Percentiles rank a stretch among this genome's conserved stretches.
phyloP scores from a whole-genome alignment of 2,888 invertebrate genomes.

The Drosophila infuscata region DNA sequence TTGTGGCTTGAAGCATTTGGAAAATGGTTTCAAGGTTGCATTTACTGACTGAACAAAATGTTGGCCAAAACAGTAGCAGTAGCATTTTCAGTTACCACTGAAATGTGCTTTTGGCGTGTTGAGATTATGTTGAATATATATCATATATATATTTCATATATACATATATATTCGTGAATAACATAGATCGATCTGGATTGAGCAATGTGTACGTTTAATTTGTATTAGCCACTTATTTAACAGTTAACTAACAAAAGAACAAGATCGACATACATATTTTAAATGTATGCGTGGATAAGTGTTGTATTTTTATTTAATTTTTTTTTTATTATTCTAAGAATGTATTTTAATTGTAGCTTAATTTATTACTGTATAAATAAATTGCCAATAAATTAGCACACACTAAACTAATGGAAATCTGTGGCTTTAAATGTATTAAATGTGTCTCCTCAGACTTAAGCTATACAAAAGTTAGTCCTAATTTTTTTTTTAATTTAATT shows the following conservation, averaged over 20 bases:
- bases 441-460: constrained; percentile 44
- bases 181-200: constrained; percentile 23
- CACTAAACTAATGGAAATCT: constrained; percentile 47
- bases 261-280: constrained; percentile 30
- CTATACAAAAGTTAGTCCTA: constrained; percentile 13
- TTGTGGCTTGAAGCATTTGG: constrained; percentile 18
- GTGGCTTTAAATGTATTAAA: constrained; percentile 70
- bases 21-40: constrained; percentile 73
- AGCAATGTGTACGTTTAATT: constrained; percentile 7
- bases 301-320: constrained; percentile 10
- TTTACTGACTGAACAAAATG: constrained; percentile 24
- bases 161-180: not conserved
- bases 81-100: not conserved
- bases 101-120: not conserved
- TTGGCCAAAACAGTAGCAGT: not conserved
- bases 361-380: constrained; percentile 34
- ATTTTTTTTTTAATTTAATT: constrained; percentile 23
- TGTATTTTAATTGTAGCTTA: constrained; percentile 41
- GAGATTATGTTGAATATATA: not conserved
- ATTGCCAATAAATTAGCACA: constrained; percentile 40
- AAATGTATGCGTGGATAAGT: constrained; percentile 25
- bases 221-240: constrained; percentile 32
- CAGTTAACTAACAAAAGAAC: constrained; percentile 9
- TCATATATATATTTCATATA: not conserved
- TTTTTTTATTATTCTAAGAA: constrained; percentile 25